Percentiles rank a stretch among this genome's conserved stretches.
phyloP scores from a whole-genome alignment of 2,113 vertebrate genomes.

The Gobius niger region DNA sequence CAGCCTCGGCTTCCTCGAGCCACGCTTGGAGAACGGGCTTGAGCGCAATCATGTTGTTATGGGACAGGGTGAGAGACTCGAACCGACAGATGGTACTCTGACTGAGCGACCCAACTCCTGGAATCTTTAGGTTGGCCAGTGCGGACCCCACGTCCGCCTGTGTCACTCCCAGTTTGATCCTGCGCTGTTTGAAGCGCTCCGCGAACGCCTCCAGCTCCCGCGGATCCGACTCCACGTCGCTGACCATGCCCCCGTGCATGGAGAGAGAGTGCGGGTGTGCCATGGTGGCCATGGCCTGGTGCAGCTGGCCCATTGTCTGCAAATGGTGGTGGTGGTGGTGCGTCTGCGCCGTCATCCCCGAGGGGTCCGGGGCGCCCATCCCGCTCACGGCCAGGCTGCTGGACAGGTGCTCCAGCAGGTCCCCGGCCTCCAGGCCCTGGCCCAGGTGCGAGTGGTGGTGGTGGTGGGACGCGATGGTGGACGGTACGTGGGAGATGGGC shows the following conservation, averaged over 20 bases:
- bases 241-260: conserved; percentile 81
- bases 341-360: conserved; percentile 71
- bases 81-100: conserved; percentile 97
- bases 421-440: conserved; percentile 84
- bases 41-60: conserved; percentile 95
- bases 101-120: conserved; percentile 91
- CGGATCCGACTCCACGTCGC: conserved; percentile 89
- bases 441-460: conserved; percentile 74
- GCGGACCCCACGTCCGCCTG: conserved; percentile 91
- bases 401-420: conserved; percentile 90
- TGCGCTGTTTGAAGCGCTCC: conserved; percentile 89
- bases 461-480: conserved; percentile 79
- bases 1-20: conserved; percentile 91
- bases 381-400: conserved; percentile 83
- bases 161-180: conserved; percentile 91
- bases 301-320: conserved; percentile 85
- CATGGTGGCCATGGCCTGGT: conserved; percentile 87
- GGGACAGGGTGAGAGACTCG: conserved; percentile 91
- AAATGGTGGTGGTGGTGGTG: conserved; percentile 72
- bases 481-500: conserved; percentile 82
- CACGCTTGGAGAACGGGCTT: conserved; percentile 91
- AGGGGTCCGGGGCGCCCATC: conserved; percentile 82
- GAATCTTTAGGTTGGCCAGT: conserved; percentile 89
- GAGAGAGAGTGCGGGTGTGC: conserved; percentile 82
- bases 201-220: conserved; percentile 92